Evolutionary conservation across 2,113 vertebrate genomes (phyloP).

Genomic region (Alaudala cheleensis): DNA sequence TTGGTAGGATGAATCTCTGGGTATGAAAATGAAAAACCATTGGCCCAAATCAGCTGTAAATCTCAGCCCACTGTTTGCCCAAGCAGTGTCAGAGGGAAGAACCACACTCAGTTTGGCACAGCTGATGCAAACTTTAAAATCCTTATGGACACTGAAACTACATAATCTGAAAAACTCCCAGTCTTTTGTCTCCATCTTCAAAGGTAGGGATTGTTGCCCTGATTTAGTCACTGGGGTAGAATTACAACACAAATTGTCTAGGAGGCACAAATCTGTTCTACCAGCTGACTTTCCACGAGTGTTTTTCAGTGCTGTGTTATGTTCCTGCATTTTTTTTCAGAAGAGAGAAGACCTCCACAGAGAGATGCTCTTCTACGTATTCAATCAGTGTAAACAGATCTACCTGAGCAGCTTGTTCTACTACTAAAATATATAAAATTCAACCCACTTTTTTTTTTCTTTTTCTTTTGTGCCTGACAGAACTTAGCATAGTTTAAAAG

Average conservation of each 20-base stretch:
- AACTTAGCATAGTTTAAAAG: not conserved
- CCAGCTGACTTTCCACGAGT: not conserved
- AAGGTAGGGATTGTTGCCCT: too few relatives aligned
- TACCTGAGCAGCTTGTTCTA: not conserved
- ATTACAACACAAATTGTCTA: accelerated
- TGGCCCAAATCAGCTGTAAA: not conserved
- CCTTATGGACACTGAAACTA: not conserved
- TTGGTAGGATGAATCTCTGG: not conserved
- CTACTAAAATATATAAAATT: not conserved
- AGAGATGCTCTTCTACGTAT: not conserved
- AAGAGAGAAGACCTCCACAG: not conserved
- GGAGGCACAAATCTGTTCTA: not conserved
- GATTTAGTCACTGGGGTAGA: not conserved
- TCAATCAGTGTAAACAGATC: not conserved
- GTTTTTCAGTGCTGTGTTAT: not conserved
- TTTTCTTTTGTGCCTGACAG: not conserved
- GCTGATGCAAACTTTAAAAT: not conserved
- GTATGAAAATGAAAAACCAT: not conserved
- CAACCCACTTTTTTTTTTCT: not conserved
- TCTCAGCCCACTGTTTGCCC: not conserved
- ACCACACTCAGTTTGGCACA: not conserved
- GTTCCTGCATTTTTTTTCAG: not conserved
- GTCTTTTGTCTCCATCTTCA: not conserved
- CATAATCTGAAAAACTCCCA: not conserved
- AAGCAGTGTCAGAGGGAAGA: not conserved